Base-by-base conservation (phyloP, 2,888 invertebrate species). In the Aphelenchoides bicaudatus region DNA sequence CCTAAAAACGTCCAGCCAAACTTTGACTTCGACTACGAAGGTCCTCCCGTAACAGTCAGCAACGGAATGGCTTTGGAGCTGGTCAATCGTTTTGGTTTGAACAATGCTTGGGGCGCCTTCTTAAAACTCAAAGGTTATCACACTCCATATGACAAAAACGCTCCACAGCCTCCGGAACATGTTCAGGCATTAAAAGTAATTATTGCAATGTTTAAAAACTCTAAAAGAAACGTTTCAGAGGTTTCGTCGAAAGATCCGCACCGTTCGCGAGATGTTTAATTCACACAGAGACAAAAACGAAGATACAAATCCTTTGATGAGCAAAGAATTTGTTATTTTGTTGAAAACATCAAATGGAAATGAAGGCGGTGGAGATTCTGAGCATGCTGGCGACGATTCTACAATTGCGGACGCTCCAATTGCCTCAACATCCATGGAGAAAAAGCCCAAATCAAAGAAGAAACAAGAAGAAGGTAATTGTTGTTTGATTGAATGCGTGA, bases 21-120 rank as follows among this genome's bases (percentile, higher is more conserved):
- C 30, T 62, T 66, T n/a, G 56, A 69, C 38, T 66, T 66, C 46
- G 66, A 68, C 56, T 66, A 66, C 51, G 43, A 46, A 23, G 66
- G 66, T 2, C 66, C 68, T 16, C 66, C 66, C 16, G 58, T 66
- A 28, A 23, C 34, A 48, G 69, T 66, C 8, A 58, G 52, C 19
- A 66, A 66, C 47, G 69, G 60, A 6, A 68, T 56, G 50, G 66
- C 65, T 2, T 29, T 70, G 38, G 59, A 66, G 30, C 49, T 66
- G 13, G 66, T 66, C 28, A 39, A 34, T 19, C 48, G 61, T 19
- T 66, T 66, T 51, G 66, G 69, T n/a, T 31, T 70, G 21, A 51
- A 55, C 27, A 68, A 70, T 37, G 66, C 66, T 4, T 66, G 66
- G 66, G 52, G 52, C 10, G 52, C 52, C 16, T 51, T 51, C 4